Evolutionary conservation across 2,888 invertebrate genomes (phyloP), one percentile per base, ranked within the genome.

Genomic region (Xanthia icteritia): DNA sequence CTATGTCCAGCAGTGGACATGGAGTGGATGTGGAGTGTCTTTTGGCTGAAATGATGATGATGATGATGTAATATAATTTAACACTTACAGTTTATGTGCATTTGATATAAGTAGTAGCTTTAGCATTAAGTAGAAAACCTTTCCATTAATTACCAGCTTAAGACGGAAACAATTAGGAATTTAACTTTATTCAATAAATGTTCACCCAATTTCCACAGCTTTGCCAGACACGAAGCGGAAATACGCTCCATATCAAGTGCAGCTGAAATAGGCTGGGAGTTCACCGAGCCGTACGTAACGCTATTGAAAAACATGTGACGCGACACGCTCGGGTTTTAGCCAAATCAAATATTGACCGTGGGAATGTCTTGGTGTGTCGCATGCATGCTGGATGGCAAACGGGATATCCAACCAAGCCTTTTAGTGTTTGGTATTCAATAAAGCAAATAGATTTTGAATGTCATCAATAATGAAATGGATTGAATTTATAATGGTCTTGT

Each of bases 341-440:
- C 42, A 42, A 42, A 42, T 42, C 42, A 42, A 42, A 9, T 42
- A 42, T 42, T 42, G 42, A 42, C 42, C 42, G 9, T 9, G 42
- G 42, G 42, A 42, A 42, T 42, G 9, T 42, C 9, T 9, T 42
- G 42, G 42, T 42, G 1, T 42, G 9, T 42, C 42, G 9, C 42
- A 9, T 42, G 42, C 42, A 42, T 42, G 42, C 42, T 42, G 42
- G 9, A 42, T 42, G 9, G 42, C 42, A 42, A 42, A 51, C 15
- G 39, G 60, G n/a, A 72, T 54, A 61, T 60, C 8, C 60, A 74
- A 67, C 63, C 66, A 83, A 83, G 23, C 73, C 79, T 70, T 85
- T 83, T 78, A 82, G 73, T 77, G 73, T 82, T 75, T 76, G 79
- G 48, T 54, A 73, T 74, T 74, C 75, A 68, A 71, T 73, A n/a